Evolutionary conservation across 2,888 invertebrate genomes (phyloP).

Genomic region (Lasiommata megera): DNA sequence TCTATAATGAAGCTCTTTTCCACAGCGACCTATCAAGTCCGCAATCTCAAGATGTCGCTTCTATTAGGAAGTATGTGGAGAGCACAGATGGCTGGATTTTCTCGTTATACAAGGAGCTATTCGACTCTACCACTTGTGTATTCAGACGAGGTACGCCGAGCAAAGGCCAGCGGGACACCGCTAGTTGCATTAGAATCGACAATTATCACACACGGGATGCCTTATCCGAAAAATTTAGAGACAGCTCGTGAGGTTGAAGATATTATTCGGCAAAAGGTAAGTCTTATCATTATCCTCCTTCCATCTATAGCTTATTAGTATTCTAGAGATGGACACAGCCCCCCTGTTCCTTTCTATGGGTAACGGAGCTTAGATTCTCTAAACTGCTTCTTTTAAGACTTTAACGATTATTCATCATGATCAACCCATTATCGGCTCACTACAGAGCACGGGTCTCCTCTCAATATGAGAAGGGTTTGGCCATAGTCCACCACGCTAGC

Average conservation of each 20-base stretch:
- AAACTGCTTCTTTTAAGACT: no score
- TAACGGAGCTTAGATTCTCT: no score
- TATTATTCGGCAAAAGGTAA: slow-evolving; percentile 86
- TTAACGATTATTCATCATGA: no score
- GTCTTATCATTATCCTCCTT: slow-evolving; percentile 28
- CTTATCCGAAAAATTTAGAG: slow-evolving; percentile 93
- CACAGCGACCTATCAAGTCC: slow-evolving; percentile 14
- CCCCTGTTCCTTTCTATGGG: no score
- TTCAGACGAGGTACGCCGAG: slow-evolving; percentile 84
- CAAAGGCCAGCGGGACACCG: slow-evolving; percentile 83
- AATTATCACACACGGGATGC: slow-evolving; percentile 99
- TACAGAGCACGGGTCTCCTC: no score
- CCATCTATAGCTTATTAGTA: no score
- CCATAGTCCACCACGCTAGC: no score
- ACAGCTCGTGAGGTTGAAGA: slow-evolving; percentile 92
- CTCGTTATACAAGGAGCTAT: slow-evolving; percentile 41
- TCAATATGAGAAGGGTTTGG: no score
- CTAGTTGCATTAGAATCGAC: slow-evolving; percentile 98
- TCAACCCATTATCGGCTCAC: no score
- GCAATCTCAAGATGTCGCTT: slow-evolving; percentile 49
- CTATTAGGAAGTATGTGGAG: slow-evolving; percentile 46
- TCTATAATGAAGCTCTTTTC: not conserved
- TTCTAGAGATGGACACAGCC: no score
- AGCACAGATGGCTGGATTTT: slow-evolving; percentile 38
- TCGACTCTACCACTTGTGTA: slow-evolving; percentile 52